Evolutionary conservation across 2,797 vertebrate species (phyloP).

Genomic region (Muscicapa comitata): DNA sequence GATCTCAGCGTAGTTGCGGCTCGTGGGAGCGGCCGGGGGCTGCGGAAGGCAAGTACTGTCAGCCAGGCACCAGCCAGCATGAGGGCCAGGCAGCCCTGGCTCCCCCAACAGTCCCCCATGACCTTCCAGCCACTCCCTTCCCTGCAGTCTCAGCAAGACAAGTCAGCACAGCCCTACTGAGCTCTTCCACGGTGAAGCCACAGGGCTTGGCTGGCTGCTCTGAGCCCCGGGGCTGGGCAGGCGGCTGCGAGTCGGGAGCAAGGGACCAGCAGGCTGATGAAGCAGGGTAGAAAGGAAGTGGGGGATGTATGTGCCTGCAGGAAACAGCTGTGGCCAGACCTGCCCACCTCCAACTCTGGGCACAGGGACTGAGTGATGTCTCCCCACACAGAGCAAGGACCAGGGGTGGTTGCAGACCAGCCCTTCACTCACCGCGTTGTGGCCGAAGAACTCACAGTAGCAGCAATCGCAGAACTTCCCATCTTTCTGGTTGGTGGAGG

Average conservation of each 20-base stretch:
- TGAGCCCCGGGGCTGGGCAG: neutral
- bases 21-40: conserved; percentile 96
- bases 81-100: neutral
- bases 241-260: neutral
- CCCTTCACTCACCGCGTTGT: conserved; percentile 89
- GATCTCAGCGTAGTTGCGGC: conserved; percentile 98
- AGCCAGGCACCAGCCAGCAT: neutral
- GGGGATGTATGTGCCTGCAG: neutral
- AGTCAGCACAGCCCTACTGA: neutral
- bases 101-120: fast-evolving
- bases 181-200: neutral
- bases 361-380: fast-evolving
- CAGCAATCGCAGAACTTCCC: conserved; percentile 99
- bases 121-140: neutral
- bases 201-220: neutral
- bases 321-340: neutral
- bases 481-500: conserved; percentile 95
- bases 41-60: conserved; percentile 51
- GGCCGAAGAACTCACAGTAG: conserved; percentile 99
- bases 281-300: neutral
- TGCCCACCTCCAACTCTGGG: fast-evolving
- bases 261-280: neutral
- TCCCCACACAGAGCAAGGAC: fast-evolving
- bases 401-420: neutral
- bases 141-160: neutral